These are phyloP conservation scores for Sphinx pinastri DNA, from an alignment of 2,888 invertebrate species.

Conservation along the genomic window DNA sequence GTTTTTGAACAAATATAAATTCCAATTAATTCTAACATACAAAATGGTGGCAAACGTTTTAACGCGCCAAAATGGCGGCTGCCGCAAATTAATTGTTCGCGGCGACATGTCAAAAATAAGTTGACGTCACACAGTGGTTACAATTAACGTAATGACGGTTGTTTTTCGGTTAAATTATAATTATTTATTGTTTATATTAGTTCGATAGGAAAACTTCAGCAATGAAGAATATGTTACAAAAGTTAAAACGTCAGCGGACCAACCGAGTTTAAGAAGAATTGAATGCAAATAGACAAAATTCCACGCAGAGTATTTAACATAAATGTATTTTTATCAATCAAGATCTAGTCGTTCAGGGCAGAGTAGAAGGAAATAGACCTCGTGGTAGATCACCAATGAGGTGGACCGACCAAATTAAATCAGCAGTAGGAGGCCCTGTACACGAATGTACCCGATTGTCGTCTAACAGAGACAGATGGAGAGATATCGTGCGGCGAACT, in stretches of 20 bases:
- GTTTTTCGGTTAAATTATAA: conserved; percentile 53
- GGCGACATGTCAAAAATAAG: conserved; percentile 70
- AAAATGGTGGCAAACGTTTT: conserved; percentile 59
- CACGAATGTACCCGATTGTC: no score
- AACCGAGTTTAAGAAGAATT: no score
- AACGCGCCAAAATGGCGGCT: conserved; percentile 58
- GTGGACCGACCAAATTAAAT: no score
- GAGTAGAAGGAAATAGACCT: no score
- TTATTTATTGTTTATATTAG: conserved; percentile 47
- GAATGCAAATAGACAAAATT: no score
- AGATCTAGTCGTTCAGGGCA: no score
- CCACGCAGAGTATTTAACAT: no score
- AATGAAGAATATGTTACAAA: neutral
- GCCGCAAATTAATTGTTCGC: conserved; percentile 70
- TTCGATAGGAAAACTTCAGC: conserved; percentile 8
- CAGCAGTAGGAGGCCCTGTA: no score
- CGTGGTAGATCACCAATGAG: no score
- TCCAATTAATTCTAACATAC: conserved; percentile 73
- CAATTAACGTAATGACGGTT: conserved; percentile 66
- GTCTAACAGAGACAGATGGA: no score
- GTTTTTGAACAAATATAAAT: conserved; percentile 68
- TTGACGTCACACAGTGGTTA: conserved; percentile 64
- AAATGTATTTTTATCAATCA: no score
- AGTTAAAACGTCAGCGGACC: neutral
- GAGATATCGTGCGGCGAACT: no score